Base-by-base conservation (phyloP, 2,113 vertebrate species). In the Coptodon rendalli region DNA sequence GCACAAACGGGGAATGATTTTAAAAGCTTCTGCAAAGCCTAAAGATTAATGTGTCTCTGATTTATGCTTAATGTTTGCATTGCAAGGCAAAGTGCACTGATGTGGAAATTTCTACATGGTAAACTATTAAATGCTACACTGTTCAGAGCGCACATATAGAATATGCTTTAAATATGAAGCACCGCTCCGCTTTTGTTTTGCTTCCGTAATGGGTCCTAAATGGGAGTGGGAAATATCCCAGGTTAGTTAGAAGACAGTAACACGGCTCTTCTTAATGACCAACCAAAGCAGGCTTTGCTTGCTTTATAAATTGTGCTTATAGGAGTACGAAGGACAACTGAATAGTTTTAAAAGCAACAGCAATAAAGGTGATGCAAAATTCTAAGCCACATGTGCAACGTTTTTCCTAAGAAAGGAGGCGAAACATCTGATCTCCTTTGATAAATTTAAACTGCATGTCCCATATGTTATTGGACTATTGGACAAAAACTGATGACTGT, bases 1-100 rank as follows among this genome's bases (percentile, higher is more conserved):
- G 56, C 83, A 80, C 68, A 93, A 94, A 93, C 82, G 19, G 84
- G 81, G 85, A 92, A 89, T 89, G 54, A 87, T 89, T 94, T 19
- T 86, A 92, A 89, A 87, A 91, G 92, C 92, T 82, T 87, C 90
- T 68, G 81, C 80, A 82, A 84, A 89, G 89, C 78, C 83, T 81
- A 34, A 22, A 85, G 54, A 73, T 84, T 45, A 88, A 91, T 85
- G 66, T 68, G 54, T 52, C 50, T 63, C 29, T 36, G 68, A 71
- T 43, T 68, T 56, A 56, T 45, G 57, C 45, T 81, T 56, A 76
- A 81, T 90, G 82, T 87, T 92, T 93, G 73, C 68, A 83, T 73
- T 89, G 50, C 66, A 84, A 83, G 19, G 38, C 45, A 78, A 86
- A 86, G 83, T 43, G 16, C 27, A 2, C 7, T 31, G 54, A 76